phyloP scores from a whole-genome alignment of 2,888 invertebrate genomes.

The Elmis aenea region DNA sequence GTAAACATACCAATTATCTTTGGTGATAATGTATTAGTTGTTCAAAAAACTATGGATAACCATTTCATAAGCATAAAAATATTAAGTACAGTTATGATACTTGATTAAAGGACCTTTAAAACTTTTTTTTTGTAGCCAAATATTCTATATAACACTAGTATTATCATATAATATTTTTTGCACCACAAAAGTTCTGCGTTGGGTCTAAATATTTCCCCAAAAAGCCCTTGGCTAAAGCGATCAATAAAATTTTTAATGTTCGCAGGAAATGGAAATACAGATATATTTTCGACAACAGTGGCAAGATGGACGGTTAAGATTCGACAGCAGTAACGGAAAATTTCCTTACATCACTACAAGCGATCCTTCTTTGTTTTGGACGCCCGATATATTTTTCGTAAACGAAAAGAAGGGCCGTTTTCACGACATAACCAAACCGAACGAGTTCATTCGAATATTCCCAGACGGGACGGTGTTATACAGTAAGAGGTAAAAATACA shows the following conservation, averaged over 20 bases:
- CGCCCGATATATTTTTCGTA: conserved; percentile 10
- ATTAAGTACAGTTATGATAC: too few species aligned
- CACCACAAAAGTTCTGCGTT: too few species aligned
- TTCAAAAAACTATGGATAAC: too few species aligned
- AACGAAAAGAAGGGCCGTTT: conserved; percentile 7
- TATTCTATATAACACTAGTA: too few species aligned
- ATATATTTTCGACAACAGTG: conserved; percentile 9
- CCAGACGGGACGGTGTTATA: conserved; percentile 8
- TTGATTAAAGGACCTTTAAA: not conserved
- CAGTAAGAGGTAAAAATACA: conserved; percentile 12
- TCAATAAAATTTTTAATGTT: too few species aligned
- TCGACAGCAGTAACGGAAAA: conserved; percentile 3
- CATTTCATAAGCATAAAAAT: too few species aligned
- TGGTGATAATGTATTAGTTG: too few species aligned
- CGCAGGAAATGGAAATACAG: conserved; percentile 8
- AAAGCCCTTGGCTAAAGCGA: too few species aligned
- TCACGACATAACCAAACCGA: conserved; percentile 7
- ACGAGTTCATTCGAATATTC: conserved; percentile 9
- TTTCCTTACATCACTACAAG: conserved; percentile 6
- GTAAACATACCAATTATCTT: too few species aligned
- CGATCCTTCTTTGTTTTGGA: conserved; percentile 11
- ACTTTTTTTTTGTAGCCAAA: too few species aligned
- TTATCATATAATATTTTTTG: too few species aligned
- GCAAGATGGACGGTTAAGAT: conserved; percentile 10
- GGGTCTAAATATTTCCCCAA: too few species aligned